Evolutionary conservation across 1,140 invertebrate genomes (phyloP), one percentile per base, ranked within the genome.

Genomic region (Bombus difficillimus): DNA sequence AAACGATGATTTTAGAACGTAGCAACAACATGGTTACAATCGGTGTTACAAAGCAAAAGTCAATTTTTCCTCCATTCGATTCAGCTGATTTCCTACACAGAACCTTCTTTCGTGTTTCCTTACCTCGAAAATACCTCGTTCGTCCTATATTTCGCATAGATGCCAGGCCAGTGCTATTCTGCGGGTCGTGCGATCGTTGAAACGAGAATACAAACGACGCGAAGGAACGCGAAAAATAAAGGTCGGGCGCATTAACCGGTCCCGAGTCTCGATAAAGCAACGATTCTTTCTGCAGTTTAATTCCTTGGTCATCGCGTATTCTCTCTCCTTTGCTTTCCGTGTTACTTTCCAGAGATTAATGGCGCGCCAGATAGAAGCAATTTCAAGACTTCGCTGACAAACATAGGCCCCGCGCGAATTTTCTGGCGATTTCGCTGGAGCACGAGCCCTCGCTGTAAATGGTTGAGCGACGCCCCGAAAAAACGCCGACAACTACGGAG

Each of bases 261-360:
- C 13, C 15, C 28, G 47, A 72, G 12, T 47, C 53, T 59, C 53
- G 71, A 43, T 74, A 68, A 64, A 76, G 22, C 15, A 73, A 43
- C 53, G 39, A 32, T 81, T 76, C 74, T n/a, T n/a, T 28, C 47
- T 22, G 22, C 34, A 3, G 32, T 15, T 34, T 34, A 53, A 37
- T 10, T 28, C 22, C 25, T 28, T 25, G 6, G n/a, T 13, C 47
- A 34, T 57, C 15, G 32, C 22, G 25, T 6, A 43, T 22, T 8
- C 34, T 39, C n/a, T 10, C 53, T 59, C 53, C 34, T 32, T 57
- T 8, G 1, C 18, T 32, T 8, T 41, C 25, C 22, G 18, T 13
- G 79, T 41, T n/a, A 39, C 62, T 41, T 22, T 28, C 28, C 37
- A 43, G 34, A 83, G 82, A 84, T 84, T 78, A 84, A 84, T 57